Percentiles rank a stretch among this genome's conserved stretches.
phyloP scores from a whole-genome alignment of 2,888 invertebrate species.

The Pheosia gnoma region DNA sequence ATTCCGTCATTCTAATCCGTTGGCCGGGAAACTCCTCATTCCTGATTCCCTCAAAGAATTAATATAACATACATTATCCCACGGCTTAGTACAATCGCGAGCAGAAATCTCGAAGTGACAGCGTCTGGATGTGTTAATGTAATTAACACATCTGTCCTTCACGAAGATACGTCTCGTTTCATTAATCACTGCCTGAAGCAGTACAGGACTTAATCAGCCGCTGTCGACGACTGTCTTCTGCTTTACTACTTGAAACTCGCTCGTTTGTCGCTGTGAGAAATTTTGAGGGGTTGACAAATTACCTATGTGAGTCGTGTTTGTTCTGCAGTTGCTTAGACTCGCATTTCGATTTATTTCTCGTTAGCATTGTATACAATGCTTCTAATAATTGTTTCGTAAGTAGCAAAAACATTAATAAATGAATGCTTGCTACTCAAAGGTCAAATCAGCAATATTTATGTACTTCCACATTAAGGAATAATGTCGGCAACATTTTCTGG shows the following conservation, averaged over 20 bases:
- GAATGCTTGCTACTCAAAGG: not conserved
- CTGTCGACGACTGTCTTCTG: slow-evolving; percentile 43
- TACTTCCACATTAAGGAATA: not conserved
- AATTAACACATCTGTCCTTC: slow-evolving; percentile 67
- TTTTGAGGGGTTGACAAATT: slow-evolving; percentile 3
- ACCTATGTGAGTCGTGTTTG: not conserved
- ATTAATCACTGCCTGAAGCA: slow-evolving; percentile 58
- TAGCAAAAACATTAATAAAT: no score
- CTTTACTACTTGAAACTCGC: slow-evolving; percentile 36
- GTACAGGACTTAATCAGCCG: slow-evolving; percentile 45
- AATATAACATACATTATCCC: slow-evolving; percentile 38
- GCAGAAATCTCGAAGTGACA: slow-evolving; percentile 44
- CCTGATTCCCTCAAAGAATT: slow-evolving; percentile 38
- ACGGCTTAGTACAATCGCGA: slow-evolving; percentile 34
- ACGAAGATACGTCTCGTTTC: slow-evolving; percentile 50
- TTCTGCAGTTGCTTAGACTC: not conserved
- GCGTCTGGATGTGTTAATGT: slow-evolving; percentile 54
- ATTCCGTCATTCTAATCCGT: slow-evolving; percentile 27
- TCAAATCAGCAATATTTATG: not conserved
- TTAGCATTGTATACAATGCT: no score
- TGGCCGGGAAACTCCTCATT: slow-evolving; percentile 25
- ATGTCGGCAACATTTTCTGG: not conserved
- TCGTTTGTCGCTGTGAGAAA: slow-evolving; percentile 24
- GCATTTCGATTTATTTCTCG: no score
- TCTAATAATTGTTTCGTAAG: no score